Conservation (phyloP, 2,888 invertebrate genomes). For the Morpho achilles region DNA sequence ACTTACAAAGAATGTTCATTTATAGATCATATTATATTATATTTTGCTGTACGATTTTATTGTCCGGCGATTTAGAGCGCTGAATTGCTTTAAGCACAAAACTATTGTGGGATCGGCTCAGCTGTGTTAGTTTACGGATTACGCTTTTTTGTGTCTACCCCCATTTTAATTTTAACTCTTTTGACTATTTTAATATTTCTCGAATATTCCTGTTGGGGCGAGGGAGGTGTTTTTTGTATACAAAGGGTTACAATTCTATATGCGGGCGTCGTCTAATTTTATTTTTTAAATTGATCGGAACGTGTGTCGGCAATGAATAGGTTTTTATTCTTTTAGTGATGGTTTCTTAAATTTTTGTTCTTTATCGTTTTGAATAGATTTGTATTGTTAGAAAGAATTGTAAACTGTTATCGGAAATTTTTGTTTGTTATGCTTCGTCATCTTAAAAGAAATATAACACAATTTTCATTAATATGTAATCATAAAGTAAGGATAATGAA, state of each 20-base stretch:
- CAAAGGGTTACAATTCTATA: constrained; percentile 47
- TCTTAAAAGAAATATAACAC: too few species aligned
- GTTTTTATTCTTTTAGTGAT: constrained; percentile 34
- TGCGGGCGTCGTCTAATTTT: constrained; percentile 54
- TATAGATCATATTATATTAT: too few species aligned
- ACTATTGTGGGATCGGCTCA: constrained; percentile 48
- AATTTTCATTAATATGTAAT: too few species aligned
- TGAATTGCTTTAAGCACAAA: constrained; percentile 8
- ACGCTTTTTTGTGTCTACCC: constrained; percentile 56
- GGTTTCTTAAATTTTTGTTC: constrained; percentile 26
- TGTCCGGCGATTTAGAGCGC: constrained; percentile 8
- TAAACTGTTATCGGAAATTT: not conserved
- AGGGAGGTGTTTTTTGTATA: constrained; percentile 46
- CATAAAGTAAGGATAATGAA: too few species aligned
- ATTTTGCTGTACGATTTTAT: too few species aligned
- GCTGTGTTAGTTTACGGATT: constrained; percentile 75
- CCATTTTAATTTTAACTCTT: constrained; percentile 77
- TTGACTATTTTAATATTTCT: constrained; percentile 78
- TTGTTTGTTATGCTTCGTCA: too few species aligned
- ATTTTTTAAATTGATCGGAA: constrained; percentile 36
- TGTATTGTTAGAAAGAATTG: constrained; percentile 16
- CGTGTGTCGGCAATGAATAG: constrained; percentile 40
- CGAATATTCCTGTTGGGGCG: constrained; percentile 65
- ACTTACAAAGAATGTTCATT: too few species aligned
- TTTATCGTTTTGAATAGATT: constrained; percentile 31